Evolutionary conservation across 2,888 invertebrate species (phyloP), one percentile per base, ranked within the genome.

Genomic region (Oscheius sp.): DNA sequence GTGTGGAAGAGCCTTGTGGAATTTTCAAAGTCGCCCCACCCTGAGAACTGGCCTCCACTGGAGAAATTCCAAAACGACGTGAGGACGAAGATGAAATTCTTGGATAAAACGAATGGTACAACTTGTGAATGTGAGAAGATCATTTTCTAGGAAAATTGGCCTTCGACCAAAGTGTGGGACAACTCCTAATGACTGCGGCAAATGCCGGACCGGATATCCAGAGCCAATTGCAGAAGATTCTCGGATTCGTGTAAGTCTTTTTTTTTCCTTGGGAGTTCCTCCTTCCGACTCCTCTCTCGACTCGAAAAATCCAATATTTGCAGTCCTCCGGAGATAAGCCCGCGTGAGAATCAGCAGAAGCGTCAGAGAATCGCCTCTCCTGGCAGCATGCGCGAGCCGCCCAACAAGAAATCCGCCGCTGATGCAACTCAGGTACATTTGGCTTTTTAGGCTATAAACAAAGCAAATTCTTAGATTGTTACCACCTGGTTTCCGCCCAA

Each of bases 401-500:
- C 48, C 23, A 48, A 48, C 12, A 48, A 25, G 27, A 48, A 20
- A 12, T 48, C 23, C 23, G 23, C 48, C 5, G 37, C 37, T 10
- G 37, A 37, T 37, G 37, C 55, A 17, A n/a, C 55, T n/a, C 61
- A 61, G 61, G 61, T 61, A 45, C 20, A 39, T 2, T 3, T 17
- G 4, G 20, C 4, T 48, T 3, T 23, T 17, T 12, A 17, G 25
- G 29, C 20, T 3, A 29, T 34, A 6, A 8, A 12, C 52, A n/a
- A 45, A 45, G 17, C 8, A 45, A 17, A 8, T 37, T 39, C 31
- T 46, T 17, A 67, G 67, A 23, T 48, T 33, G 58, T 58, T 25
- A 33, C 68, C 1, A 68, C 68, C 6, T 68, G 68, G 68, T 48
- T 68, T 46, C 68, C 68, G 25, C 68, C 68, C 15, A 46, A 50